Evolutionary conservation across 2,797 vertebrate genomes (phyloP), one percentile per base, ranked within the genome.

Genomic region (Coccyzus lansbergi): DNA sequence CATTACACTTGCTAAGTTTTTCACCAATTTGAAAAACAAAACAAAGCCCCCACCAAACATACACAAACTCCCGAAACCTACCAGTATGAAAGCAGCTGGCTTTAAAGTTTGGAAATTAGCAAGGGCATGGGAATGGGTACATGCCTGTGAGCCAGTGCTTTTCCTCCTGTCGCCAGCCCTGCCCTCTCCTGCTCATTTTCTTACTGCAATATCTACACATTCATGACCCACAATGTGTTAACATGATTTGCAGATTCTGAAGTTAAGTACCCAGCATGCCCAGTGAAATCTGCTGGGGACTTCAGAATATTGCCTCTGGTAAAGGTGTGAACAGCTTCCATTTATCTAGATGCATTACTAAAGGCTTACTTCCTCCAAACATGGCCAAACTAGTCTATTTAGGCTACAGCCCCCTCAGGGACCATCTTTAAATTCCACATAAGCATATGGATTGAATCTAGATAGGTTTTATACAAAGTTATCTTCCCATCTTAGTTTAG

Each of bases 271-370:
- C 16, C 52, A 46, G n/a, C 14, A 62, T 3, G 74, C 3, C 12
- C 40, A 85, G 60, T 19, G 62, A 94, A 95, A 81, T 40, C 51
- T 91, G 42, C 33, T n/a, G 17, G 53, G 53, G 69, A 81, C 20
- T 24, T 48, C 46, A 48, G 22, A 74, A 26, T 48, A 81, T 15
- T 59, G 87, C 72, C 76, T 72, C 85, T 65, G 70, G 79, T 63
- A 88, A 93, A 94, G 87, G 89, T 69, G 72, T 62, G 55, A 94
- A 9, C 38, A 17, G 42, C 46, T 75, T 81, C 72, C 36, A 77
- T 67, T 85, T 63, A 76, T 84, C 48, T 90, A 14, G 40, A 36
- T 55, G 55, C 10, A 42, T 44, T 76, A 81, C 4, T 5, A 70
- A 53, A 20, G 48, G 36, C 29, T 89, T 78, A 64, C 31, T 80